phyloP scores from a whole-genome alignment of 2,797 vertebrate genomes.

The Sardinella longiceps region DNA sequence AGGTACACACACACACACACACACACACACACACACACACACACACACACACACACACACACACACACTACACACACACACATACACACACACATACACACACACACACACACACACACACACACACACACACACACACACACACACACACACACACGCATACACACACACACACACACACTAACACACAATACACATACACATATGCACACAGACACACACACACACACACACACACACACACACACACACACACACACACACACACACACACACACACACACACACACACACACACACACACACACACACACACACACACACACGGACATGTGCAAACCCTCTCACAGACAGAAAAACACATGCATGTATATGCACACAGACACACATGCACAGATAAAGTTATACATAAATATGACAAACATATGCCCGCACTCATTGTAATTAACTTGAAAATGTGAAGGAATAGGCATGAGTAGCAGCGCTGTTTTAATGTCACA shows the following conservation, averaged over 20 bases:
- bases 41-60: not conserved
- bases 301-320: not conserved
- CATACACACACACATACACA: not conserved
- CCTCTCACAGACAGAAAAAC: too few species aligned
- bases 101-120: not conserved
- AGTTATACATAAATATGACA: too few species aligned
- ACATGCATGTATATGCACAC: too few species aligned
- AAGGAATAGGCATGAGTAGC: too few species aligned
- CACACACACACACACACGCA: not conserved
- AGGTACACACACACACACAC: conserved; percentile 76
- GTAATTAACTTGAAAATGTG: too few species aligned
- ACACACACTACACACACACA: not conserved
- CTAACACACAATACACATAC: too few species aligned
- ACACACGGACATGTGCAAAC: too few species aligned
- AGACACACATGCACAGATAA: not conserved
- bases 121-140: conserved; percentile 12
- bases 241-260: conserved; percentile 19
- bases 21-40: conserved; percentile 10
- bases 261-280: conserved; percentile 9
- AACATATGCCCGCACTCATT: too few species aligned
- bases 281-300: not conserved
- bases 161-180: too few species aligned
- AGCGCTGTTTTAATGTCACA: too few species aligned
- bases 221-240: not conserved
- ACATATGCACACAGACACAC: conserved; percentile 90